Base-by-base conservation (phyloP, 2,113 vertebrate genomes). In the Arenaria interpres region DNA sequence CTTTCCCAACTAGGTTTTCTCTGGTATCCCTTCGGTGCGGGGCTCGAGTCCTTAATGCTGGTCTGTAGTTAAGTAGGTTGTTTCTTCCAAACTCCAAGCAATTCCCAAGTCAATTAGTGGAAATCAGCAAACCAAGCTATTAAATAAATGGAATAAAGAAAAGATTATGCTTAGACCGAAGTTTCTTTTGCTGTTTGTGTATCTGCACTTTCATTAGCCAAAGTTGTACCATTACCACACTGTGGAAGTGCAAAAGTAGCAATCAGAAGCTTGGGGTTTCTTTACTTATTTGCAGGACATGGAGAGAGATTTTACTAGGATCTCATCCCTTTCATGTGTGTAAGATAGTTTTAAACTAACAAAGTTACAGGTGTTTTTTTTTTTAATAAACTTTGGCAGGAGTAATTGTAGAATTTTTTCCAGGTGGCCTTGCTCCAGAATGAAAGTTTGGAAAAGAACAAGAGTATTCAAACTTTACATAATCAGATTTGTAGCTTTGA, bases 401-500 rank as follows among this genome's bases (percentile, higher is more conserved):
- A 94, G 95, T 97, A 97, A 97, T 91, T 95, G 82, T 93, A 94
- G 85, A 84, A 85, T 94, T 96, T 97, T 93, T 92, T 93, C 41
- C 95, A 98, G 98, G 98, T 98, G 69, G 98, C 98, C 85, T 91
- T 98, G 97, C 97, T 98, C 88, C 98, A 98, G 96, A 98, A 98
- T 88, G 98, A 98, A 93, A 98, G 98, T 81, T 98, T 98, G 63
- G 98, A 98, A 89, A 98, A 98, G 92, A 98, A 98, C 96, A 98
- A 98, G 97, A 98, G 98, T 96, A 98, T 98, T 76, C 98, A 98
- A 72, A 98, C 98, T 90, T 87, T 98, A 95, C 98, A 98, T 96
- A 98, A 98, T 84, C 98, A 98, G 94, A 98, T 98, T 91, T 98
- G 98, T 77, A 98, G 98, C 97, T 98, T 98, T 84, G 98, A 98